Conservation (phyloP, 2,113 vertebrate genomes). For the Microtus montanus region DNA sequence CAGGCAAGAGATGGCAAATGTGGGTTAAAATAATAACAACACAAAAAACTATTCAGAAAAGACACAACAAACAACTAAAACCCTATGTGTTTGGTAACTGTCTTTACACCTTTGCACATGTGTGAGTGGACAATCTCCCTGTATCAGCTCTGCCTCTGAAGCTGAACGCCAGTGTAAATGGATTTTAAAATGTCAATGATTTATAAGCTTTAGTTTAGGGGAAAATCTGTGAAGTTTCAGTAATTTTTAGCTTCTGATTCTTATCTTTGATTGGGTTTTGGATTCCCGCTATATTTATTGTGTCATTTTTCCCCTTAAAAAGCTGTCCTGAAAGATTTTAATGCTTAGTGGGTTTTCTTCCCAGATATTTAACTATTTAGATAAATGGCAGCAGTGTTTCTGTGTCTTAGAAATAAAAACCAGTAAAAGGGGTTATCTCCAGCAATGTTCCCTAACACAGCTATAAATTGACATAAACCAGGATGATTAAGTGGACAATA, state of each 20-base stretch:
- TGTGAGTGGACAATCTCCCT: neutral
- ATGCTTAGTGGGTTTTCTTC: neutral
- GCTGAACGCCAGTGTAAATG: neutral
- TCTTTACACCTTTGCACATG: neutral
- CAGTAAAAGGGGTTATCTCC: neutral
- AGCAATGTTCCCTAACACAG: neutral
- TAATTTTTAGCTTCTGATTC: neutral
- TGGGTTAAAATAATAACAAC: neutral
- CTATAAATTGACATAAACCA: slow-evolving; percentile 21
- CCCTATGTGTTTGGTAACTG: neutral
- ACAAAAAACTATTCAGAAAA: neutral
- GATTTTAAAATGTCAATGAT: neutral
- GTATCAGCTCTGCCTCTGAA: neutral
- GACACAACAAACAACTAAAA: neutral
- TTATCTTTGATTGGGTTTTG: neutral
- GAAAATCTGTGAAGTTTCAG: neutral
- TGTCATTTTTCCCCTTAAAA: neutral
- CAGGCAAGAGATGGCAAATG: neutral
- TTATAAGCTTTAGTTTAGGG: neutral
- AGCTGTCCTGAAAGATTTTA: neutral
- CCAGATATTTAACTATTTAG: neutral
- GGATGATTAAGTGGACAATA: slow-evolving; percentile 24
- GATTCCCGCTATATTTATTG: neutral
- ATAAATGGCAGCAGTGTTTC: neutral
- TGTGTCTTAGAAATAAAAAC: neutral